These are phyloP conservation scores for Callocephalon fimbriatum DNA, from an alignment of 2,113 vertebrate genomes.

Conservation along the genomic window DNA sequence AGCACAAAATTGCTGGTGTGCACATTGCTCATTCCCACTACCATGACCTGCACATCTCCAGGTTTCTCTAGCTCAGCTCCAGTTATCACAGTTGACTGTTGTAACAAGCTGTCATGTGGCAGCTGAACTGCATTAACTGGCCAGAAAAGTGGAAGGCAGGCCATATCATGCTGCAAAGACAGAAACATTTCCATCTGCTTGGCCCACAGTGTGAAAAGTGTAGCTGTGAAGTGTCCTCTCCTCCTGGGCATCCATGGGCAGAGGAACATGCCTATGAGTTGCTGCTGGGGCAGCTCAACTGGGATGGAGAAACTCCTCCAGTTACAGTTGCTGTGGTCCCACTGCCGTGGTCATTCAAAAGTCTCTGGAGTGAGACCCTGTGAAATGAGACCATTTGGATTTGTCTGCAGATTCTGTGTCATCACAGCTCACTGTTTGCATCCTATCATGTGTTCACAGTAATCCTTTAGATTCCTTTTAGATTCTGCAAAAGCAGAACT, in stretches of 20 bases:
- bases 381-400: not conserved
- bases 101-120: not conserved
- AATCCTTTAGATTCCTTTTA: not conserved
- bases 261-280: not conserved
- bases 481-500: not conserved
- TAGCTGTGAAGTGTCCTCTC: not conserved
- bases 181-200: not conserved
- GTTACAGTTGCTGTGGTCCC: not conserved
- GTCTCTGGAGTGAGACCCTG: not conserved
- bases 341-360: not conserved
- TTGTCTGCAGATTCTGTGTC: not conserved
- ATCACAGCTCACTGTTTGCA: not conserved
- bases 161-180: not conserved
- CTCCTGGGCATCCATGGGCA: not conserved
- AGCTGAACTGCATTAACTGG: not conserved
- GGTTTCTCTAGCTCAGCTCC: not conserved
- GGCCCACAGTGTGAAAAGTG: not conserved
- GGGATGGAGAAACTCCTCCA: not conserved
- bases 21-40: not conserved
- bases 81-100: not conserved
- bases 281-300: not conserved
- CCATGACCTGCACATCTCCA: not conserved
- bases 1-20: rapidly evolving
- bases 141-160: not conserved
- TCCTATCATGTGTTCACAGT: not conserved